These are phyloP conservation scores for Morinoia aosen DNA, from an alignment of 2,888 invertebrate genomes.

Conservation along the genomic window DNA sequence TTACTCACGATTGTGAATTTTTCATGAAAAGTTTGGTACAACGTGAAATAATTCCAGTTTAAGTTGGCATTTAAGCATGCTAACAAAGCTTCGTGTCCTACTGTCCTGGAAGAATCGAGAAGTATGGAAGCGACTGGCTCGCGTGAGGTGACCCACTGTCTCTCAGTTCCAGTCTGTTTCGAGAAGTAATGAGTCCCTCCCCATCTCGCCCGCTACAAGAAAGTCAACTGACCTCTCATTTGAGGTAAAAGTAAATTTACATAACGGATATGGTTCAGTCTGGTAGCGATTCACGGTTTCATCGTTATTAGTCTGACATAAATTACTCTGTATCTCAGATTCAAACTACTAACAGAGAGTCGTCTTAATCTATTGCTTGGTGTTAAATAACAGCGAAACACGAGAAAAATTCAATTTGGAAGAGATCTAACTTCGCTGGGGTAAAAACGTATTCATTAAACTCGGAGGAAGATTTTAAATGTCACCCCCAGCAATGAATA, in stretches of 20 bases:
- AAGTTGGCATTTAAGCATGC: neutral
- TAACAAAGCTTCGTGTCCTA: neutral
- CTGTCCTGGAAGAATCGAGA: neutral
- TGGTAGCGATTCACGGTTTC: neutral
- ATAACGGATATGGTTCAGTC: neutral
- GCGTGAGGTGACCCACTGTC: neutral
- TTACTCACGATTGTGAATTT: too few species aligned
- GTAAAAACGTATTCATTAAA: too few species aligned
- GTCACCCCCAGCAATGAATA: neutral
- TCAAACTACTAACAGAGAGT: neutral
- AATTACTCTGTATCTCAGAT: neutral
- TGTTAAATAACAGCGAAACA: neutral
- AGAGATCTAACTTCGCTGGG: neutral
- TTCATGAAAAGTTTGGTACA: too few species aligned
- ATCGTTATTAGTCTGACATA: neutral
- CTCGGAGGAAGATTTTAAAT: neutral
- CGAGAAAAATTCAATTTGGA: neutral
- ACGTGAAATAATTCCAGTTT: neutral
- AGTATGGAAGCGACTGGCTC: neutral
- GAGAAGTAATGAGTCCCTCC: neutral
- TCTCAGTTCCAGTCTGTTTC: neutral
- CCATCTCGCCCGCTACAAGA: neutral
- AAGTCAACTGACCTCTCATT: neutral
- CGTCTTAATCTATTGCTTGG: neutral
- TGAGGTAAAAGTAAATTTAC: neutral